Percentiles rank a stretch among this genome's conserved stretches.
These are phyloP conservation scores for Poliocrania exsul DNA, from an alignment of 2,797 vertebrate genomes.

Conservation along the genomic window DNA sequence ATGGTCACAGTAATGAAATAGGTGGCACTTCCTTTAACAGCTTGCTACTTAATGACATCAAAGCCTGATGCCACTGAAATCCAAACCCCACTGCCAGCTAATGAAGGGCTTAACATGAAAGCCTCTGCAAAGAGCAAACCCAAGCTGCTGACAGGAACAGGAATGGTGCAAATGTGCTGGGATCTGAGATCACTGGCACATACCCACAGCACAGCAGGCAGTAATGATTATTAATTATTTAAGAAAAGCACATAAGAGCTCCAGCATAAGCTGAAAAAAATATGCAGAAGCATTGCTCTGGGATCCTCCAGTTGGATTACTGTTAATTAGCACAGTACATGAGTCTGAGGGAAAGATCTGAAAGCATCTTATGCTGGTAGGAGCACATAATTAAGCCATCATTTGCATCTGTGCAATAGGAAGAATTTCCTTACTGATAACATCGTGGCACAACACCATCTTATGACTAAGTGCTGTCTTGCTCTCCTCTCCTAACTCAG, in stretches of 20 bases:
- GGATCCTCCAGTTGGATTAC: conserved; percentile 68
- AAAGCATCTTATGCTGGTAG: conserved; percentile 45
- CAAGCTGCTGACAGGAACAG: conserved; percentile 64
- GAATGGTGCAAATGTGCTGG: conserved; percentile 59
- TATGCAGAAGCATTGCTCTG: conserved; percentile 51
- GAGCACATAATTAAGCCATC: conserved; percentile 53
- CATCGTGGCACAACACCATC: conserved; percentile 31
- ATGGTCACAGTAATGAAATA: conserved; percentile 34
- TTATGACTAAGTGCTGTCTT: conserved; percentile 4
- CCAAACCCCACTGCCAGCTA: conserved; percentile 51
- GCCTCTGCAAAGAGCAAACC: conserved; percentile 60
- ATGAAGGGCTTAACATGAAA: conserved; percentile 75
- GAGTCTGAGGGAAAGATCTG: conserved; percentile 58
- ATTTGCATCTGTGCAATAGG: conserved; percentile 43
- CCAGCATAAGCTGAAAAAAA: conserved; percentile 39
- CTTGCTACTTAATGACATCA: conserved; percentile 65
- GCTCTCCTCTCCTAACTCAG: neutral
- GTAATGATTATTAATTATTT: conserved; percentile 79
- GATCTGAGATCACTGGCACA: conserved; percentile 60
- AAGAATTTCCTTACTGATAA: conserved; percentile 34
- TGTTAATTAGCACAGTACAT: conserved; percentile 72
- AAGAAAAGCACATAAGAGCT: conserved; percentile 70
- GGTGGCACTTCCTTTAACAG: conserved; percentile 46
- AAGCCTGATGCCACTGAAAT: conserved; percentile 47
- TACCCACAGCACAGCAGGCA: conserved; percentile 59